Conservation (phyloP, 2,113 vertebrate genomes). For the Anolis carolinensis region DNA sequence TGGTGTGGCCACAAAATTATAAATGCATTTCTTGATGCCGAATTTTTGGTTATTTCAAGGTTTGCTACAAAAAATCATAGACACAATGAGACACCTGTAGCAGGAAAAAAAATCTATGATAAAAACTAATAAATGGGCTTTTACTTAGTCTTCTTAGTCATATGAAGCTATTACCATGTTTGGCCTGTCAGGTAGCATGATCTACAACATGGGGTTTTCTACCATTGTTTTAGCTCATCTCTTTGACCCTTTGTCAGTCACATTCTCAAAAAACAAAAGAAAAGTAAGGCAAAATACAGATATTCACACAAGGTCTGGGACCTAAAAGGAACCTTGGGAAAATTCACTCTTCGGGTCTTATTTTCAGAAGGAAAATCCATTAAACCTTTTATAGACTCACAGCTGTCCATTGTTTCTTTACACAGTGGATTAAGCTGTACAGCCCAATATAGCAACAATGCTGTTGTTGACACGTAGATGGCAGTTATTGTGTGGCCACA, state of each 20-base stretch:
- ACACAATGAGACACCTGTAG: background rate
- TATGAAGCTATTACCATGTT: background rate
- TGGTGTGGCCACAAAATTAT: too few relatives aligned
- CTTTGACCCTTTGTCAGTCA: background rate
- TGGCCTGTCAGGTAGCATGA: background rate
- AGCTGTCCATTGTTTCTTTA: conserved; percentile 32
- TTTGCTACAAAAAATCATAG: background rate
- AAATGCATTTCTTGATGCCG: too few relatives aligned
- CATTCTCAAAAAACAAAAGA: background rate
- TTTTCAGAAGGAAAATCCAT: conserved; percentile 21
- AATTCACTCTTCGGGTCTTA: background rate
- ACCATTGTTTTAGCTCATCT: background rate
- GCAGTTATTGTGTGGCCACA: conserved; percentile 14
- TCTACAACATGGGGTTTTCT: background rate
- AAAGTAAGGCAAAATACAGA: background rate
- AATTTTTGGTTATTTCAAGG: too few relatives aligned
- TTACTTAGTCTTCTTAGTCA: background rate
- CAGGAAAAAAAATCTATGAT: background rate
- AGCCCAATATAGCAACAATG: conserved; percentile 19
- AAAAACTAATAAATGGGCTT: background rate
- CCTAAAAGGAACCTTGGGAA: conserved; percentile 25
- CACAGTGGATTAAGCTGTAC: conserved; percentile 9
- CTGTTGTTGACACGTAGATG: conserved; percentile 45
- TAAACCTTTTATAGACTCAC: conserved; percentile 24
- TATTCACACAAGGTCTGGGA: background rate